Percentiles rank a stretch among this genome's conserved stretches.
Evolutionary conservation across 2,113 vertebrate genomes (phyloP).

Genomic region (Lagopus muta): DNA sequence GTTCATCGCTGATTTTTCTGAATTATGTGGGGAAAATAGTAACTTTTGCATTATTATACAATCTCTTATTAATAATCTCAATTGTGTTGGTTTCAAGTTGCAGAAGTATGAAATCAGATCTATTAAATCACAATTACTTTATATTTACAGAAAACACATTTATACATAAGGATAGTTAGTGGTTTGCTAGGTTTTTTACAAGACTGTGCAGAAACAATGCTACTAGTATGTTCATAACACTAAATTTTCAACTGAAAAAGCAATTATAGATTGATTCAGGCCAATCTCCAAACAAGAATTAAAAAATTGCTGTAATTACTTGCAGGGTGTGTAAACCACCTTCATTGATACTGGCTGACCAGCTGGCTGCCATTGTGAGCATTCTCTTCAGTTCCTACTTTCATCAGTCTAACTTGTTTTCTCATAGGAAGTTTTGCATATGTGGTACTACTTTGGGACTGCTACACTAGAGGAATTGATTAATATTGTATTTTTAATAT

Average conservation of each 20-base stretch:
- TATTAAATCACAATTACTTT: slow-evolving; percentile 35
- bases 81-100: slow-evolving; percentile 27
- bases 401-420: background rate
- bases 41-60: background rate
- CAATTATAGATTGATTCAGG: background rate
- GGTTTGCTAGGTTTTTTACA: slow-evolving; percentile 44
- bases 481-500: background rate
- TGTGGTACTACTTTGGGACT: background rate
- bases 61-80: background rate
- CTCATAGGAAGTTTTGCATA: background rate
- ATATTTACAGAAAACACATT: slow-evolving; percentile 45
- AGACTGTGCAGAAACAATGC: background rate
- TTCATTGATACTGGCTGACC: background rate
- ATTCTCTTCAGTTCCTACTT: background rate
- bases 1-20: slow-evolving; percentile 37
- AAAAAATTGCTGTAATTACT: background rate
- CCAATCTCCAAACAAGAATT: background rate
- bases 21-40: slow-evolving; percentile 16
- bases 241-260: slow-evolving; percentile 6
- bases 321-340: background rate
- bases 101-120: slow-evolving; percentile 32
- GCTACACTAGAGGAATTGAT: background rate
- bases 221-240: background rate
- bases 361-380: background rate
- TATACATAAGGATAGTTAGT: slow-evolving; percentile 1